Evolutionary conservation across 92 coral and sea anemone species (phyloP), one percentile per base, ranked within the genome.

Genomic region (Phenganax stokvisi): DNA sequence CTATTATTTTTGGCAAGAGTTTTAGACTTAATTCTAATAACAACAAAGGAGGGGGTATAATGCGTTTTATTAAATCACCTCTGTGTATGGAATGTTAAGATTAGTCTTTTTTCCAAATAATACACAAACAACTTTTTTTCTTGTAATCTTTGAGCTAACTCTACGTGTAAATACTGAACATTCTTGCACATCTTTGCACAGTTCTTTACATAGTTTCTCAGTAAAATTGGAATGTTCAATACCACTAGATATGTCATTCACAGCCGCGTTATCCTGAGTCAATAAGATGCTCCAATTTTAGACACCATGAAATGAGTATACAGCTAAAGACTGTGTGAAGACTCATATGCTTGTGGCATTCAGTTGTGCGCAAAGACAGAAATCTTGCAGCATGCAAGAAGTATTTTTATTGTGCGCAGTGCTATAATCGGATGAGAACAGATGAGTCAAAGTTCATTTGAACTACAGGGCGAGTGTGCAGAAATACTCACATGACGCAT

Each of bases 401-500:
- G 47, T 37, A 68, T 68, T 68, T 68, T 68, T 10, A 68, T 28
- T 37, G 28, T 15, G 52, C 11, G 52, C 11, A 30, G 13, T 29
- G 54, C 13, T 28, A 12, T 11, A 30, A 68, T 68, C 73, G 73
- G 73, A 68, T 68, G 6, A 68, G 13, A 5, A 37, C 3, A 37
- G 47, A 37, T 37, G 5, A 37, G 5, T 37, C 47, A 37, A 37
- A 37, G 47, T 37, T 37, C 47, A 37, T 37, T 5, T 37, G 5
- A 37, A 5, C 47, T 5, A 5, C 47, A 37, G 47, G 3, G 47
- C 5, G 17, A 30, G 47, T 12, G 73, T 30, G 53, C 29, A 20
- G 73, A 27, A 68, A 10, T 15, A 68, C 47, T 28, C n/a, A 61
- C 16, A 68, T 68, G 73, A 68, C 73, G 73, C 73, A 37, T 53